These are phyloP conservation scores for Lithobates pipiens DNA, from an alignment of 2,797 vertebrate species.

Conservation along the genomic window DNA sequence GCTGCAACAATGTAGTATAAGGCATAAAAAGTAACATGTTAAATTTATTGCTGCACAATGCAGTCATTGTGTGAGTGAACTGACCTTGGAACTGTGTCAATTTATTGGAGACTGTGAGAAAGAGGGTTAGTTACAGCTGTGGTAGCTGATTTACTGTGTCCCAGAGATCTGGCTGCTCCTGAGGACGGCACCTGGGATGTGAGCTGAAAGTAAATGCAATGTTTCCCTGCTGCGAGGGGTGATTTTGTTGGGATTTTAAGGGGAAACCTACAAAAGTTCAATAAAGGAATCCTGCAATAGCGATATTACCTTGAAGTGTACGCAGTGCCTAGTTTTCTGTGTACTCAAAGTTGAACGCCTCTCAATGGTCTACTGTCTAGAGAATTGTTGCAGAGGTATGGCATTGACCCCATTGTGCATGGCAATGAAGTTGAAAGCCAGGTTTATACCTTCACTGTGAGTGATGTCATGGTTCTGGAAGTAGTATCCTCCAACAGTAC, in stretches of 20 bases:
- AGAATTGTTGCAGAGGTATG: too few relatives aligned
- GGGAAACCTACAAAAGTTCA: background rate
- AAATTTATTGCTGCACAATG: slow-evolving; percentile 17
- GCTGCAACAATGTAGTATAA: background rate
- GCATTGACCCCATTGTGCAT: too few relatives aligned
- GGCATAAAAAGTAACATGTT: slow-evolving; percentile 24
- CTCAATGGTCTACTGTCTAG: too few relatives aligned
- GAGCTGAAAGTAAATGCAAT: background rate
- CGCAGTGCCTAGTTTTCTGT: too few relatives aligned
- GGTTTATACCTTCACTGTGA: too few relatives aligned
- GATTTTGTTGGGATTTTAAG: background rate
- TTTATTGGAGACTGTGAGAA: slow-evolving; percentile 30
- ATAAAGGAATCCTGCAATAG: background rate
- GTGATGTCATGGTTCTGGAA: too few relatives aligned
- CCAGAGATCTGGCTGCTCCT: slow-evolving; percentile 10
- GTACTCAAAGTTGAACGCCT: too few relatives aligned
- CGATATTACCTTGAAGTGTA: too few relatives aligned
- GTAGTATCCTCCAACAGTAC: too few relatives aligned
- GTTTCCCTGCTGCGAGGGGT: background rate
- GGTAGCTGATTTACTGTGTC: slow-evolving; percentile 20
- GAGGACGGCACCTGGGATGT: slow-evolving; percentile 30
- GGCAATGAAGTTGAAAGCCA: too few relatives aligned
- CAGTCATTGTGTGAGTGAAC: slow-evolving; percentile 25
- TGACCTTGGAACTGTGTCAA: slow-evolving; percentile 30
- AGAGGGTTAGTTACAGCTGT: slow-evolving; percentile 16